Conservation (phyloP, 1,140 invertebrate species). For the Babylonia areolata region DNA sequence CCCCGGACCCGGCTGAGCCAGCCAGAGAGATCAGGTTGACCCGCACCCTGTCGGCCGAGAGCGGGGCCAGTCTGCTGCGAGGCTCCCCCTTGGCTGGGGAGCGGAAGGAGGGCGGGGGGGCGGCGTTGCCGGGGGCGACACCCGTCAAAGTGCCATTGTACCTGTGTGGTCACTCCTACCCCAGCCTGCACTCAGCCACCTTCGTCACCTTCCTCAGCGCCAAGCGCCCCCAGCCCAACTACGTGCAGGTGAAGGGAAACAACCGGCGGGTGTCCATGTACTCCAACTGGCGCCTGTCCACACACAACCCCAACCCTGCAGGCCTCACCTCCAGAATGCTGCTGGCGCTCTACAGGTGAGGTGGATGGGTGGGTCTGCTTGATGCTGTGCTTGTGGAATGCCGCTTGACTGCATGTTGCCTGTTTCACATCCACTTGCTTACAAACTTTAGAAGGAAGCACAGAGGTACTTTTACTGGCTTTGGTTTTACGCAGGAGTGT, state of each 20-base stretch:
- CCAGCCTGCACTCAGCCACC: slow-evolving; percentile 63
- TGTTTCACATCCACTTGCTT: no score
- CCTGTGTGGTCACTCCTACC: slow-evolving; percentile 66
- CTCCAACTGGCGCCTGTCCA: slow-evolving; percentile 91
- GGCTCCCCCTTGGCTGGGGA: background rate
- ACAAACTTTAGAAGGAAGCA: no score
- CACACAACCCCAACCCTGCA: slow-evolving; percentile 81
- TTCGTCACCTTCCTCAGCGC: slow-evolving; percentile 90
- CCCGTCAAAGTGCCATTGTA: slow-evolving; percentile 38
- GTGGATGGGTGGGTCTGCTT: no score
- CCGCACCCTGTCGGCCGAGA: background rate
- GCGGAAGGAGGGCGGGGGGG: slow-evolving; percentile 1
- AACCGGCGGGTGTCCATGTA: slow-evolving; percentile 97
- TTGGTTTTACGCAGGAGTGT: no score
- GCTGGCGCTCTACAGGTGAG: slow-evolving; percentile 78
- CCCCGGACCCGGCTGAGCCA: background rate
- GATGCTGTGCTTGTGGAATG: no score
- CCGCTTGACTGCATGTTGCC: no score
- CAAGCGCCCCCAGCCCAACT: slow-evolving; percentile 95
- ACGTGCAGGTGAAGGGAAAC: slow-evolving; percentile 83
- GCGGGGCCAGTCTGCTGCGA: background rate
- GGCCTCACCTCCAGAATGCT: slow-evolving; percentile 83
- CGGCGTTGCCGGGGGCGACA: slow-evolving; percentile 35
- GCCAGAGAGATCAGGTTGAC: background rate
- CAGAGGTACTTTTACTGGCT: no score